Percentiles rank a stretch among this genome's conserved stretches.
These are phyloP conservation scores for Fragum sueziense DNA, from an alignment of 2,888 invertebrate species.

Conservation along the genomic window DNA sequence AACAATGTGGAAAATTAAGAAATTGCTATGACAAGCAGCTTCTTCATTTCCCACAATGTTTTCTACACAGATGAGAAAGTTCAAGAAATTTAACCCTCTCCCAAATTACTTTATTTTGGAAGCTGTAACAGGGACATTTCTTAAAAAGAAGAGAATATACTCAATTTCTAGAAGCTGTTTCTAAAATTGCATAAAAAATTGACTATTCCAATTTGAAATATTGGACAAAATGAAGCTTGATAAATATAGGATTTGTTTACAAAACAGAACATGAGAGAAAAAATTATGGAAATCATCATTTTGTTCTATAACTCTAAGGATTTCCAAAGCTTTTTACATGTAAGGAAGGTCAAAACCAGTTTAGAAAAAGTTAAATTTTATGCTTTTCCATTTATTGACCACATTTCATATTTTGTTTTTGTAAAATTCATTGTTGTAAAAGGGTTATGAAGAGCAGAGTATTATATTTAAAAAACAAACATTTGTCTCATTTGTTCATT, in stretches of 20 bases:
- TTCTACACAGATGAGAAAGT: neutral
- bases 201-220: neutral
- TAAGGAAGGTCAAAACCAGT: too few species aligned
- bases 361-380: too few species aligned
- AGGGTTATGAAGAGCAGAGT: neutral
- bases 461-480: neutral
- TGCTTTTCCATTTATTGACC: too few species aligned
- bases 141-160: neutral
- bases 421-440: too few species aligned
- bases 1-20: slow-evolving; percentile 4
- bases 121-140: neutral
- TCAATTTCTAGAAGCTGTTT: neutral
- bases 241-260: too few species aligned
- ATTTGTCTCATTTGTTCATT: too few species aligned
- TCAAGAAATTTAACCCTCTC: neutral
- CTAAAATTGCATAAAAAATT: neutral
- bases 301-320: too few species aligned
- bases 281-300: too few species aligned
- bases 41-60: neutral
- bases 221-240: too few species aligned
- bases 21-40: neutral
- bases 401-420: too few species aligned
- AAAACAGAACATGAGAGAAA: too few species aligned
- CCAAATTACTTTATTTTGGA: neutral
- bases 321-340: too few species aligned